phyloP scores from a whole-genome alignment of 2,888 invertebrate species.

The Tanytarsus gracilentus region DNA sequence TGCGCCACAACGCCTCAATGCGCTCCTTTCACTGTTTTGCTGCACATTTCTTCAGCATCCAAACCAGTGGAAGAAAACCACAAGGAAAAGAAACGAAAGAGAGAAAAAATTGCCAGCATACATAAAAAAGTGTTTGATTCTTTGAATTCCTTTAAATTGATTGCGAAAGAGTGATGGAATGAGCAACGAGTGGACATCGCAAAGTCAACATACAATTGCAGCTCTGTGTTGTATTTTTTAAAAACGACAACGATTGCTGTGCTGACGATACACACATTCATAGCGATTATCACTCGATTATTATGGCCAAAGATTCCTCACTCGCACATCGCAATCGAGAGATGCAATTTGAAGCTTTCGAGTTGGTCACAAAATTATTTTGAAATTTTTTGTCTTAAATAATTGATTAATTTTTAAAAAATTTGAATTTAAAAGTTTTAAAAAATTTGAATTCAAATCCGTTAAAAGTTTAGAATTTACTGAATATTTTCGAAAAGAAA shows the following conservation, averaged over 20 bases:
- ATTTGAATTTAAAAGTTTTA: too few relatives aligned
- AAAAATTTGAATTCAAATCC: too few relatives aligned
- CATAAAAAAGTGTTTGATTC: conserved; percentile 25
- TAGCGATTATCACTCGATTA: conserved; percentile 25
- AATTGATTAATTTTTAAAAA: too few relatives aligned
- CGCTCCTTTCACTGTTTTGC: too few relatives aligned
- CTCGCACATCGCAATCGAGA: conserved; percentile 20
- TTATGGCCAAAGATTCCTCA: conserved; percentile 22
- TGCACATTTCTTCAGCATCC: neutral
- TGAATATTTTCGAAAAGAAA: too few relatives aligned
- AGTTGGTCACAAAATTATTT: too few relatives aligned
- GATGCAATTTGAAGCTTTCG: neutral
- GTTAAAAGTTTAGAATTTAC: too few relatives aligned
- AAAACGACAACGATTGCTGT: neutral
- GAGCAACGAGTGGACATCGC: neutral
- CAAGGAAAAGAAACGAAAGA: conserved; percentile 2
- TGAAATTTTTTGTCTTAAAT: too few relatives aligned
- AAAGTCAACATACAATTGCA: neutral
- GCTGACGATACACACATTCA: conserved; percentile 21
- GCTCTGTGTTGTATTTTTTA: neutral
- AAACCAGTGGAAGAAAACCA: neutral
- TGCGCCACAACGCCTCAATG: too few relatives aligned
- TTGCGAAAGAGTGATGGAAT: conserved; percentile 3
- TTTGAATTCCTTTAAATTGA: conserved; percentile 14
- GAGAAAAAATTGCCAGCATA: neutral